Evolutionary conservation across 1,140 invertebrate species (phyloP), one percentile per base, ranked within the genome.

Genomic region (Coenobita brevimanus): DNA sequence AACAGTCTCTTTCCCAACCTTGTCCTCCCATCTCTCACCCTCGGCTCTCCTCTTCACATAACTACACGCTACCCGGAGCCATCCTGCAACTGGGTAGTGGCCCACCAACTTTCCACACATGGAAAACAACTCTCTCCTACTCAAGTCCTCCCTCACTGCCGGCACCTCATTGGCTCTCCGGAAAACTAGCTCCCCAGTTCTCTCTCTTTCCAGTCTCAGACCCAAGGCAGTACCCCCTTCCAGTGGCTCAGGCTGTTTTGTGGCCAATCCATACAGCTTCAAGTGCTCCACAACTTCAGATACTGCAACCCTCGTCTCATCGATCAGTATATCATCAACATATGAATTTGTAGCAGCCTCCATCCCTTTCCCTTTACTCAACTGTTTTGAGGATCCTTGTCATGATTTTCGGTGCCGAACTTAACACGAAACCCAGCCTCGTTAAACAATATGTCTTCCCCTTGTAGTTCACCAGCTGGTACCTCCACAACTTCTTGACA

Each of bases 21-120:
- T 1, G 24, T 71, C 82, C 24, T 83, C 82, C 82, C 82, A 82
- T n/a, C 69, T 60, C 10, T 24, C 27, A n/a, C 82, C 82, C 36
- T 83, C 82, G n/a, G 50, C 27, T 83, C 60, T 24, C 78, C 82
- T 27, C 69, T 83, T 83, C n/a, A 83, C 41, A 36, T 69, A 83
- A 36, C 82, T 82, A 46, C 62, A 83, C 8, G 69, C 82, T 6
- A 81, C 33, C n/a, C 46, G 3, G 15, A 82, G 46, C 46, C 46
- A 83, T 46, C 50, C 76, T 21, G 38, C 27, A 60, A 83, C 24
- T 3, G 82, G 82, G 24, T 81, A 83, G 36, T 83, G 82, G 73
- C 79, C 79, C 10, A 73, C 79, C 0, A 82, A 46, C n/a, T 33
- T 46, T 75, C 82, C 38, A 69, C 50, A 60, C 4, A 71, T 83